phyloP scores from a whole-genome alignment of 2,888 invertebrate genomes.

The Drosophila kokeensis region DNA sequence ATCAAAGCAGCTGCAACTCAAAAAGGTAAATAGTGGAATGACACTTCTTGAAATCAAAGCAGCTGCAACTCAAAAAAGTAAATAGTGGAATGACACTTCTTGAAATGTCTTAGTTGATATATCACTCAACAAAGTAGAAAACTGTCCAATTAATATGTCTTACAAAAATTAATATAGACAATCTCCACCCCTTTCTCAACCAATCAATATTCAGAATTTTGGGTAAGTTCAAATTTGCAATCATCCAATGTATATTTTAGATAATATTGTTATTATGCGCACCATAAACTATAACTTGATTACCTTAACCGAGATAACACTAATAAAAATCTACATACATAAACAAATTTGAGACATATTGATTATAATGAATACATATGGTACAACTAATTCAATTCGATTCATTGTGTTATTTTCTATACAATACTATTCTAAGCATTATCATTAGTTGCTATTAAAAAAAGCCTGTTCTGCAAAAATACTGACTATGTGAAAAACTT shows the following conservation, averaged over 20 bases:
- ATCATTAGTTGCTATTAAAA: not conserved
- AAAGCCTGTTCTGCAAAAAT: conserved; percentile 49
- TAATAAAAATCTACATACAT: conserved; percentile 18
- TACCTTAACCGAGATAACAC: conserved; percentile 7
- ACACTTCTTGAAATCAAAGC: conserved; percentile 18
- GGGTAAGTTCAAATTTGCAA: not conserved
- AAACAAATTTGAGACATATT: conserved; percentile 22
- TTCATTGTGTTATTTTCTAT: not conserved
- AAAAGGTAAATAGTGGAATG: conserved; percentile 9
- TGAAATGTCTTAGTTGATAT: not conserved
- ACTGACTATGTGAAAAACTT: conserved; percentile 63
- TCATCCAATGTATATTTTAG: not conserved
- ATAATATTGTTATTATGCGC: not conserved
- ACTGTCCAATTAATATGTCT: not conserved
- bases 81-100: conserved; percentile 26
- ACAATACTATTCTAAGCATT: conserved; percentile 5
- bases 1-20: conserved; percentile 31
- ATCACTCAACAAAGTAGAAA: not conserved
- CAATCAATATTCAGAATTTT: not conserved
- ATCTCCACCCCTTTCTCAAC: not conserved
- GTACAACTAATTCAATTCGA: conserved; percentile 2
- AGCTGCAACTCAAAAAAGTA: conserved; percentile 26
- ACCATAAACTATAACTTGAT: not conserved
- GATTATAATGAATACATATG: conserved; percentile 11
- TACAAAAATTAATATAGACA: not conserved